These are phyloP conservation scores for Lasiurus borealis DNA, from an alignment of 2,113 vertebrate genomes.

Conservation along the genomic window DNA sequence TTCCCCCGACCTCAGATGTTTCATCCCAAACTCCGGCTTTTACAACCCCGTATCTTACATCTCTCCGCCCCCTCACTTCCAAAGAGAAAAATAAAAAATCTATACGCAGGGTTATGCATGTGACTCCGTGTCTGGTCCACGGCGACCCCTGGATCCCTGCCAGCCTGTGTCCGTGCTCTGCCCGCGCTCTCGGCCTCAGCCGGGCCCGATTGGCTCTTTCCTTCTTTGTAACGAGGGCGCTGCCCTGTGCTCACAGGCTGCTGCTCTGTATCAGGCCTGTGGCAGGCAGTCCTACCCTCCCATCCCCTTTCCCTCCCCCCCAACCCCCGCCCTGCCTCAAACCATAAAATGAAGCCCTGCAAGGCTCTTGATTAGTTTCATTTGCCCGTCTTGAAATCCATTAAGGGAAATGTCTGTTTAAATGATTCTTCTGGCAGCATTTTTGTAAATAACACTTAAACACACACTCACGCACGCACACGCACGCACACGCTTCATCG, in stretches of 20 bases:
- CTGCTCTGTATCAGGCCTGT: slow-evolving; percentile 7
- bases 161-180: slow-evolving; percentile 56
- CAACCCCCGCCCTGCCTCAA: slow-evolving; percentile 45
- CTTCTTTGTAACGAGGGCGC: not conserved
- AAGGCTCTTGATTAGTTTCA: slow-evolving; percentile 85
- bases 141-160: slow-evolving; percentile 71
- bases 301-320: too few species aligned
- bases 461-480: too few species aligned
- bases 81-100: slow-evolving; percentile 30
- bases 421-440: slow-evolving; percentile 88
- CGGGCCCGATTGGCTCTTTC: slow-evolving; percentile 32
- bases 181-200: slow-evolving; percentile 61
- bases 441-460: slow-evolving; percentile 88
- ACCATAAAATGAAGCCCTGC: slow-evolving; percentile 84
- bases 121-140: slow-evolving; percentile 71
- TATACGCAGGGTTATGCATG: slow-evolving; percentile 62
- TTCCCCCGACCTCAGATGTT: slow-evolving; percentile 58
- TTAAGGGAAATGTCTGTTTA: slow-evolving; percentile 86
- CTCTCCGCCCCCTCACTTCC: slow-evolving; percentile 38
- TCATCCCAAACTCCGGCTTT: slow-evolving; percentile 61
- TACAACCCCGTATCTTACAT: not conserved
- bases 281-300: slow-evolving; percentile 48
- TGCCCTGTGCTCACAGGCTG: fast-evolving
- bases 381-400: slow-evolving; percentile 86
- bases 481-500: slow-evolving; percentile 82